Base-by-base conservation (phyloP, 2,888 invertebrate species). In the Agriopis leucophaearia region DNA sequence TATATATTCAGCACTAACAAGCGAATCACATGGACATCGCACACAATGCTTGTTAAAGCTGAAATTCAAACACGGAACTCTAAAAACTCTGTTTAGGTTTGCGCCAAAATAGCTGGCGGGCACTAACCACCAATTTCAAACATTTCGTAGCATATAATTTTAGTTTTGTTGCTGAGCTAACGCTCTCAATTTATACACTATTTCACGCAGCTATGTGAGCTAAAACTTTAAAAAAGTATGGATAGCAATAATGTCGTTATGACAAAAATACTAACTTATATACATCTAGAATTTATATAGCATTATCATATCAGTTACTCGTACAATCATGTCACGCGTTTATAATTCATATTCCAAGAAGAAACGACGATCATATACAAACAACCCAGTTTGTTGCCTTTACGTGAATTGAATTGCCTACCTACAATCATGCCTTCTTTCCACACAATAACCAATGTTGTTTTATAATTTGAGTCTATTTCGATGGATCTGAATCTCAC, bases 341-440 rank as follows among this genome's bases (percentile, higher is more conserved):
- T 48, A 55, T 58, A 66, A 55, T 60, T 66, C 59, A 66, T 61
- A 61, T 66, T 66, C 56, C 12, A n/a, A 50, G 57, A 15, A 56
- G 60, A 48, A 50, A 45, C 52, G 54, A 35, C 54, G 38, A 57
- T 44, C 44, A 58, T 52, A 57, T 57, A 48, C 52, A 54, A 48
- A 56, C 56, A 48, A 48, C 0, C 51, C 50, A 61, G 66, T 61
- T 59, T 61, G 66, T 61, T 66, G 50, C 61, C 66, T 66, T 56
- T 61, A 61, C 66, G 66, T 51, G 66, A 56, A 66, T 66, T 62
- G 62, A 62, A 52, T 62, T 47, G 16, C 54, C 54, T 54, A 54
- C 45, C 18, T 15, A 16, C 9, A 61, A 54, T 38, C 45, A 55
- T 42, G 55, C 40, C 48, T 48, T n/a, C 59, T 50, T 27, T 54